Evolutionary conservation across 2,888 invertebrate genomes (phyloP), one percentile per base, ranked within the genome.

Genomic region (Acanthosepion pharaonis): DNA sequence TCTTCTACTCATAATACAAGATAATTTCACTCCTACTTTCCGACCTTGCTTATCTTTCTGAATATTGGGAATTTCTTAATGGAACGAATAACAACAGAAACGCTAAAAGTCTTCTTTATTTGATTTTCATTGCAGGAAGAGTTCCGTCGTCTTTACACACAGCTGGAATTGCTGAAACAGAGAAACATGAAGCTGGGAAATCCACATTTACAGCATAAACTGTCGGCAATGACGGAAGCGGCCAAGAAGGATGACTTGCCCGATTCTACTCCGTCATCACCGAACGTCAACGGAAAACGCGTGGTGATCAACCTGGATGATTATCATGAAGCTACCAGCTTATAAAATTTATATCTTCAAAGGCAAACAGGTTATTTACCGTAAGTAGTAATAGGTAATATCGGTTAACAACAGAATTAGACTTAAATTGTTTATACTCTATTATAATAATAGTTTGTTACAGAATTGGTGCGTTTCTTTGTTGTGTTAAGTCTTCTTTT

Each of bases 141-240:
- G 97, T 98, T 99, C 97, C 98, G 98, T 96, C 98, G 98, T 95
- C 98, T 99, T 91, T 98, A 98, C 97, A 98, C 98, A 91, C 98
- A 99, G 97, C 97, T 99, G 92, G 98, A 98, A 96, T 98, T 98
- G 95, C 98, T 99, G n/a, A 98, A 98, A 96, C 99, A 99, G 96
- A 98, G 98, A 95, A 98, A 98, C 96, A 98, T 98, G 98, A 98
- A 98, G 95, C 98, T 98, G 42, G 98, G 98, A 0, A 98, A 98
- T 96, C 98, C 98, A 42, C 98, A 98, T 95, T 97, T 99, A 95
- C 98, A 98, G 28, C 98, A 98, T 94, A 98, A 98, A 96, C 98
- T 99, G 95, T 98, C 98, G 0, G 98, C 98, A 15, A 99, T 99
- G 98, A 98, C 98, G 96, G 98, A 98, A 95, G 98, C 98, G 0